Base-by-base conservation (phyloP, 1,140 invertebrate genomes). In the Drosophila trapezifrons region DNA sequence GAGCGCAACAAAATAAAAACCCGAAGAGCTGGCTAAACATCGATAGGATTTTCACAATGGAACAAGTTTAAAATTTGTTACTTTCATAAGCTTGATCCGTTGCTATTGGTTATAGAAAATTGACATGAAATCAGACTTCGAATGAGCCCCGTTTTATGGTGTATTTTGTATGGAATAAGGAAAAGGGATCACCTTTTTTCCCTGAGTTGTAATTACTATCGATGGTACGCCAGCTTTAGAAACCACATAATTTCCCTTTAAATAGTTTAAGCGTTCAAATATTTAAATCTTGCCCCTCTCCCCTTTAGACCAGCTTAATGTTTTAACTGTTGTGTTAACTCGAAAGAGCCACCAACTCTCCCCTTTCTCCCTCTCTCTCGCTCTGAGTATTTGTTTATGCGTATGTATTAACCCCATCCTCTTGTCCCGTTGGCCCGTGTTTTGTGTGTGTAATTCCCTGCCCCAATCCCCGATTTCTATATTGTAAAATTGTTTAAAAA, bases 231-330 rank as follows among this genome's bases (percentile, higher is more conserved):
- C 51, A n/a, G 7, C 18, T 54, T 18, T 10, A 37, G 4, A 46
- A 35, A 25, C 45, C 18, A 38, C 37, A 40, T 35, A 12, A 27
- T 22, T 27, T 71, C n/a, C 42, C 22, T 40, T 45, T 59, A 67
- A 59, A 73, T 69, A 38, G 29, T 69, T 82, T 64, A 73, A 77
- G 76, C 80, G 79, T 87, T 87, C 38, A 73, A 76, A 87, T 73
- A 80, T 73, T 86, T 72, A 45, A 35, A 38, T 64, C 49, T 66
- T 15, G 10, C 20, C 35, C 58, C 46, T 27, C 46, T 27, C 13
- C 49, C 54, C 65, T 37, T 37, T 80, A 60, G 73, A 78, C 55
- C 32, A 49, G 71, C 72, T 75, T 75, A 75, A 75, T 71, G 69
- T 71, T 71, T 45, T 71, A 71, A 71, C 47, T 71, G 69, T 58